Conservation (phyloP, 2,113 vertebrate genomes). For the Ascaphus truei region DNA sequence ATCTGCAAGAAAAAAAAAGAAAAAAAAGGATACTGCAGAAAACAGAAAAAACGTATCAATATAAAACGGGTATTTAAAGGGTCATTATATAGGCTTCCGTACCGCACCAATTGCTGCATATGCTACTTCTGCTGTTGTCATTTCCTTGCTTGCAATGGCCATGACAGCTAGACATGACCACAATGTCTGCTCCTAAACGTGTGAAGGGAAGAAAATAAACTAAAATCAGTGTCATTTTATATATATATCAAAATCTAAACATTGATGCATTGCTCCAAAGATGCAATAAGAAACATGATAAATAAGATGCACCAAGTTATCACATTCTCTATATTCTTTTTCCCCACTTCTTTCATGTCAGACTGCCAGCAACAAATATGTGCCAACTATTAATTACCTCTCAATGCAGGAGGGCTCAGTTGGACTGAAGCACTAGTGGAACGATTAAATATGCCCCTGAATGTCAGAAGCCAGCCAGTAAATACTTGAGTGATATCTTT, state of each 20-base stretch:
- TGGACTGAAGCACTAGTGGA: no score
- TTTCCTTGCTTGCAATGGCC: constrained; percentile 83
- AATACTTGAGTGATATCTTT: no score
- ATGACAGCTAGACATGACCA: constrained; percentile 96
- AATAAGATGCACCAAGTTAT: no score
- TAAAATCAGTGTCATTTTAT: not conserved
- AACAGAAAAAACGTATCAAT: not conserved
- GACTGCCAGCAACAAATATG: no score
- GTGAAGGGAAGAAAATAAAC: not conserved
- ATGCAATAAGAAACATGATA: no score
- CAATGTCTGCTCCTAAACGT: constrained; percentile 76
- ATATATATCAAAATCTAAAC: not conserved
- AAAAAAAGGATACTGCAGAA: constrained; percentile 2
- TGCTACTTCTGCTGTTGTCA: constrained; percentile 85
- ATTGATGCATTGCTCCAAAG: not conserved
- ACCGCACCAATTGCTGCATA: constrained; percentile 90
- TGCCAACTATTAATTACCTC: no score
- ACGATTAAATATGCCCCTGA: no score
- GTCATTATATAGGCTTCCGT: constrained; percentile 16
- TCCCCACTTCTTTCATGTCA: no score
- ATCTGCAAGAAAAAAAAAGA: constrained; percentile 60
- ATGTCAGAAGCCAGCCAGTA: no score
- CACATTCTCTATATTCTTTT: not conserved
- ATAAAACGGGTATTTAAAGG: constrained; percentile 19
- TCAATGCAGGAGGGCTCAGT: no score